These are phyloP conservation scores for Phoeniculus purpureus DNA, from an alignment of 2,797 vertebrate genomes.

Conservation along the genomic window DNA sequence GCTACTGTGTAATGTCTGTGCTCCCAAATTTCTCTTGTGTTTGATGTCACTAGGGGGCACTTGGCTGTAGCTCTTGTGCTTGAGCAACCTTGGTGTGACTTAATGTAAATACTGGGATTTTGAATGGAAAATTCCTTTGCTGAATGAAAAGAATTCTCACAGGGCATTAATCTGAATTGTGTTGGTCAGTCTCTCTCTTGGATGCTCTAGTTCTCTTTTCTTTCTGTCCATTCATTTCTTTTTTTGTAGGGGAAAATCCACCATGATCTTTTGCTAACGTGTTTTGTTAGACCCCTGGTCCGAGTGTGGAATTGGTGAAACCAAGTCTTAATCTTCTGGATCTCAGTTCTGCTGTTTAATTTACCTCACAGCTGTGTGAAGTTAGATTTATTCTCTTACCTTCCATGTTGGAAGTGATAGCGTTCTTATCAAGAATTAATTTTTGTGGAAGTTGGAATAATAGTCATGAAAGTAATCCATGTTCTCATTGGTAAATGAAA, in stretches of 20 bases:
- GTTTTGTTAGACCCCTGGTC: background rate
- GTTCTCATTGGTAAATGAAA: background rate
- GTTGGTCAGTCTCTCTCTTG: fast-evolving
- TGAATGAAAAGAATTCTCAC: background rate
- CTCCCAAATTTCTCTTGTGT: background rate
- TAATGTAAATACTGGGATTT: background rate
- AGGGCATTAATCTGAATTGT: background rate
- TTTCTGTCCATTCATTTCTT: background rate
- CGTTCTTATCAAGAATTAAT: background rate
- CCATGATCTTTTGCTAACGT: no score
- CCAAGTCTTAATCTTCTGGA: background rate
- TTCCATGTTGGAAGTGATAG: background rate
- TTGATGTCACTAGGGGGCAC: background rate
- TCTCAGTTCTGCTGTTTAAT: background rate
- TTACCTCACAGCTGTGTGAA: background rate
- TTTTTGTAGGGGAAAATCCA: background rate
- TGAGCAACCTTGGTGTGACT: background rate
- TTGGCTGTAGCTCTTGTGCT: background rate
- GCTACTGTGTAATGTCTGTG: background rate
- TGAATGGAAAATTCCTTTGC: background rate
- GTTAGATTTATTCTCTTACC: background rate
- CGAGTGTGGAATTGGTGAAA: background rate
- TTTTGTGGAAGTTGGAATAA: background rate
- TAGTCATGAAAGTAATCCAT: background rate
- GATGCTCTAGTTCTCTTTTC: background rate